Evolutionary conservation across 2,888 invertebrate genomes (phyloP).

Genomic region (Drosophila nr. fundita): DNA sequence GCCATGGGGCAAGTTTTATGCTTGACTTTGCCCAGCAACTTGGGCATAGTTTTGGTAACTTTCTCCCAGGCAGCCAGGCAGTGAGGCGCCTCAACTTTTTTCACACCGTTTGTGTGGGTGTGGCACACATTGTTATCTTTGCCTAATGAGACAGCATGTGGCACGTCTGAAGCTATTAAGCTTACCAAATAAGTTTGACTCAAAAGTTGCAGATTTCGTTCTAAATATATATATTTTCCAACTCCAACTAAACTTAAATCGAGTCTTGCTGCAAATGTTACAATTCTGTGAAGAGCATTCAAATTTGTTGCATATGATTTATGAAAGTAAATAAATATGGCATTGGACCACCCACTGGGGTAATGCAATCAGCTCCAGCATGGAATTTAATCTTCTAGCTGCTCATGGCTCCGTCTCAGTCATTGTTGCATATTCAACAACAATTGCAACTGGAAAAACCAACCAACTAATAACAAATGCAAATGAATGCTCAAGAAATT

Average conservation of each 20-base stretch:
- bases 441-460: slow-evolving; percentile 70
- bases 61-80: slow-evolving; percentile 22
- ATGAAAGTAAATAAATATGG: slow-evolving; percentile 49
- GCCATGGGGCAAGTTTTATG: slow-evolving; percentile 24
- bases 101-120: slow-evolving; percentile 4
- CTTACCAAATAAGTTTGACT: slow-evolving; percentile 42
- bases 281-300: slow-evolving; percentile 21
- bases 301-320: slow-evolving; percentile 61
- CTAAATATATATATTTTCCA: slow-evolving; percentile 34
- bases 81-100: slow-evolving; percentile 12
- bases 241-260: neutral
- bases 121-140: slow-evolving; percentile 1
- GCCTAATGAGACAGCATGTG: slow-evolving; percentile 59
- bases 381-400: slow-evolving; percentile 70
- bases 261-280: slow-evolving; percentile 22
- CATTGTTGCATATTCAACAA: slow-evolving; percentile 79
- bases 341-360: slow-evolving; percentile 52
- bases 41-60: slow-evolving; percentile 43
- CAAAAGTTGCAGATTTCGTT: slow-evolving; percentile 40
- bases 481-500: slow-evolving; percentile 78
- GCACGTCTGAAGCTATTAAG: slow-evolving; percentile 45
- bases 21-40: slow-evolving; percentile 17
- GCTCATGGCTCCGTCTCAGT: slow-evolving; percentile 41
- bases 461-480: slow-evolving; percentile 78
- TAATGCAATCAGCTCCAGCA: slow-evolving; percentile 70